Evolutionary conservation across 2,113 vertebrate species (phyloP).

Genomic region (Lethenteron reissneri): DNA sequence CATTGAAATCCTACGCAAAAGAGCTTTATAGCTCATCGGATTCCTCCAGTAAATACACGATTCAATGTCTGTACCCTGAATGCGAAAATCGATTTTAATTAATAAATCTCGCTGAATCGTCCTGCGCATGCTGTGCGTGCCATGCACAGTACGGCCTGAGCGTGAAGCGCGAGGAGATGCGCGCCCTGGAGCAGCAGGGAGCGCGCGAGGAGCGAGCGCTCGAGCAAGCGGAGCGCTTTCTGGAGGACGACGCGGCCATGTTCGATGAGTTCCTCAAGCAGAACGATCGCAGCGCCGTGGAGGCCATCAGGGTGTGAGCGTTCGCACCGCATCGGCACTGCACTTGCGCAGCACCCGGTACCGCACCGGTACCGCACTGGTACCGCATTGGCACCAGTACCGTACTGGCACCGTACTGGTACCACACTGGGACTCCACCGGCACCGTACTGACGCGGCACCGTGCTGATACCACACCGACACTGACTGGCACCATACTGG

Average conservation of each 20-base stretch:
- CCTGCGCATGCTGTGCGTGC: neutral
- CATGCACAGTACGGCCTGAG: conserved; percentile 35
- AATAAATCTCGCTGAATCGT: neutral
- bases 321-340: too few relatives aligned
- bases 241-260: conserved; percentile 30
- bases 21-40: neutral
- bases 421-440: too few relatives aligned
- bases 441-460: too few relatives aligned
- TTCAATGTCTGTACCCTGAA: too few relatives aligned
- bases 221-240: conserved; percentile 25
- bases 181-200: conserved; percentile 29
- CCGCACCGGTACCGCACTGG: too few relatives aligned
- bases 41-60: neutral
- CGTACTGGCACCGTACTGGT: too few relatives aligned
- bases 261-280: conserved; percentile 54
- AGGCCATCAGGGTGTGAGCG: conserved; percentile 40
- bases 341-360: too few relatives aligned
- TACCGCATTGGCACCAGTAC: too few relatives aligned
- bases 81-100: neutral
- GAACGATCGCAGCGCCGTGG: conserved; percentile 35
- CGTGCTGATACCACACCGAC: too few relatives aligned
- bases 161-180: conserved; percentile 37
- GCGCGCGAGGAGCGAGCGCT: conserved; percentile 30
- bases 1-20: neutral
- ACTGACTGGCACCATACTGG: too few relatives aligned